Percentiles rank a stretch among this genome's conserved stretches.
These are phyloP conservation scores for Microcebus ravelobensis DNA, from an alignment of 2,113 vertebrate genomes.

Conservation along the genomic window DNA sequence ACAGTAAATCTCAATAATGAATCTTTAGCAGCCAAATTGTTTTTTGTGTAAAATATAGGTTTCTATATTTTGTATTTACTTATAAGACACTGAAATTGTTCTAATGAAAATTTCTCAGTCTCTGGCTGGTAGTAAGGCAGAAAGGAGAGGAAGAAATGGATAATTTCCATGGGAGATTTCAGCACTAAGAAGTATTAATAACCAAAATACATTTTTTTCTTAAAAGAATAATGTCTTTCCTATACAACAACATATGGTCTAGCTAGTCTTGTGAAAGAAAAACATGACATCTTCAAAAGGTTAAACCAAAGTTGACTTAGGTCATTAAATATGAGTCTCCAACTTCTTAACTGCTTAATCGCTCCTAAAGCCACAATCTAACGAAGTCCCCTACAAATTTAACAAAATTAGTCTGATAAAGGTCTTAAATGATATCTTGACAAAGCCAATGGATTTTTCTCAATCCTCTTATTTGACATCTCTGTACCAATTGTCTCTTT, in stretches of 20 bases:
- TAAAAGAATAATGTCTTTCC: background rate
- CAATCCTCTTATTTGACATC: background rate
- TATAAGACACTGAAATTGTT: background rate
- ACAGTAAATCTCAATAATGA: background rate
- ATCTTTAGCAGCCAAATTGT: background rate
- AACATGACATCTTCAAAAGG: background rate
- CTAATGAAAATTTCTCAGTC: background rate
- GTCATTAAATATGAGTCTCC: background rate
- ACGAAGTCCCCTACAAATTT: background rate
- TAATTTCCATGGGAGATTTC: background rate
- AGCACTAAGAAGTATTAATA: background rate
- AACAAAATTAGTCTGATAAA: background rate
- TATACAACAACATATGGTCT: background rate
- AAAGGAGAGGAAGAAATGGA: background rate
- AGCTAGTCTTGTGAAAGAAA: background rate
- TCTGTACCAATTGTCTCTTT: background rate
- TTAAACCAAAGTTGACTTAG: background rate
- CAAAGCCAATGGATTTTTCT: background rate
- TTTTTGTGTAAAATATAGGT: background rate
- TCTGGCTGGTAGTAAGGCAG: background rate
- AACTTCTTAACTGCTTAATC: background rate
- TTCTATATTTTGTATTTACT: background rate
- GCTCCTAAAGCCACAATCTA: background rate
- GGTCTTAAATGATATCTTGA: background rate
- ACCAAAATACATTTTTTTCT: background rate